Conservation (phyloP, 2,113 vertebrate species). For the Proterorhinus semilunaris region DNA sequence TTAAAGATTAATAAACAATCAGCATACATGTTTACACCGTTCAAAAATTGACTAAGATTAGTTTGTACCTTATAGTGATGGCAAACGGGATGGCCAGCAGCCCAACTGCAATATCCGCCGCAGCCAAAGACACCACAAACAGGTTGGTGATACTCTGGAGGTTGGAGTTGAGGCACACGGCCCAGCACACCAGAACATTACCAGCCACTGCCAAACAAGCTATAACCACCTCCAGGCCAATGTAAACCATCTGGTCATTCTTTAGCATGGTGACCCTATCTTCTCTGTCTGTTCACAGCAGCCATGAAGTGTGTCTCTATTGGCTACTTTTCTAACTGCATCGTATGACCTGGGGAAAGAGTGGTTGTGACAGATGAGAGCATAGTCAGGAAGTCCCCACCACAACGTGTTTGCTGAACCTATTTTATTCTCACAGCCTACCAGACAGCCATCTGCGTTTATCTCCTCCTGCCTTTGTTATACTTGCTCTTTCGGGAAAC, state of each 20-base stretch:
- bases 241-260: slow-evolving; percentile 77
- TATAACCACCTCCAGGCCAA: slow-evolving; percentile 88
- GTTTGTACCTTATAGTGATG: slow-evolving; percentile 77
- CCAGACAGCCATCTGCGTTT: slow-evolving; percentile 13
- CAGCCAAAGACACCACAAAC: slow-evolving; percentile 92
- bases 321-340: slow-evolving; percentile 20
- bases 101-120: slow-evolving; percentile 92
- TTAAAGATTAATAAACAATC: background rate
- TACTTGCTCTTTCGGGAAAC: slow-evolving; percentile 4
- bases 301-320: slow-evolving; percentile 29
- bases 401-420: background rate
- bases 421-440: slow-evolving; percentile 1
- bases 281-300: slow-evolving; percentile 41
- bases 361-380: slow-evolving; percentile 15
- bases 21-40: background rate
- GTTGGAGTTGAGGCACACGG: slow-evolving; percentile 91
- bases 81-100: slow-evolving; percentile 94
- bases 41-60: background rate
- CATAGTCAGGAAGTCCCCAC: slow-evolving; percentile 40
- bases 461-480: background rate
- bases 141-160: slow-evolving; percentile 96
- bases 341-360: background rate
- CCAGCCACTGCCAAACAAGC: slow-evolving; percentile 87
- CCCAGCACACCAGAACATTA: slow-evolving; percentile 96
- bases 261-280: slow-evolving; percentile 75